A percentile compares a stretch with the other conserved stretches of the same genome.
These are phyloP conservation scores for Lissonota sp. DNA, from an alignment of 2,888 invertebrate genomes.

Conservation along the genomic window DNA sequence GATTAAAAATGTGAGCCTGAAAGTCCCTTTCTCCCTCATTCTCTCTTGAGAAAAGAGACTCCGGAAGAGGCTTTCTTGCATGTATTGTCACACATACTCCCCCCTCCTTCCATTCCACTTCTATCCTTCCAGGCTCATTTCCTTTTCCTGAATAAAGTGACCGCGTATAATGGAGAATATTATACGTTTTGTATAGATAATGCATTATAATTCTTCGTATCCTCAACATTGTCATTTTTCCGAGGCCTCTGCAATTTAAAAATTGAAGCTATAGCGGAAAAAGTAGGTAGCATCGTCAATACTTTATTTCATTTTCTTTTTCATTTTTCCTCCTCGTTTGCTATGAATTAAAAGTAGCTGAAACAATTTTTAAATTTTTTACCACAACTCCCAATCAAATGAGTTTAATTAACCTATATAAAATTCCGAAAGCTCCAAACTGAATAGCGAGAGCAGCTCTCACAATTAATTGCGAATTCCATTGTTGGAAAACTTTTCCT, in stretches of 20 bases:
- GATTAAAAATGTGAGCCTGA: slow-evolving; percentile 78
- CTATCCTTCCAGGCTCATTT: slow-evolving; percentile 27
- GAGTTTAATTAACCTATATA: too few species aligned
- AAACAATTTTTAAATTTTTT: too few species aligned
- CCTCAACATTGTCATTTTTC: neutral
- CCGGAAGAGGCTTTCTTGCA: too few species aligned
- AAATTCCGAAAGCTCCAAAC: too few species aligned
- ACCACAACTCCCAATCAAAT: too few species aligned
- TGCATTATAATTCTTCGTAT: neutral
- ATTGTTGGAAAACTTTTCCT: neutral
- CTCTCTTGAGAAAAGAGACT: too few species aligned
- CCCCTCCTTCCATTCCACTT: slow-evolving; percentile 52
- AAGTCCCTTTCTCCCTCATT: slow-evolving; percentile 55
- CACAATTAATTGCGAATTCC: neutral
- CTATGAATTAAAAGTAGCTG: too few species aligned
- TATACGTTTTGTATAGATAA: neutral
- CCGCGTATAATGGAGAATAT: neutral
- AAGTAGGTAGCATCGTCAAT: too few species aligned
- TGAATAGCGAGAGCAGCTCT: neutral
- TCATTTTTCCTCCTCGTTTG: too few species aligned
- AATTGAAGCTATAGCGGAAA: too few species aligned
- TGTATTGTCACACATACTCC: slow-evolving; percentile 45
- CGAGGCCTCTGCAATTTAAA: too few species aligned
- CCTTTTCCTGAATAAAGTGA: slow-evolving; percentile 44
- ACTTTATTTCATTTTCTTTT: too few species aligned